Base-by-base conservation (phyloP, 2,888 invertebrate genomes). In the Microchrysa polita region DNA sequence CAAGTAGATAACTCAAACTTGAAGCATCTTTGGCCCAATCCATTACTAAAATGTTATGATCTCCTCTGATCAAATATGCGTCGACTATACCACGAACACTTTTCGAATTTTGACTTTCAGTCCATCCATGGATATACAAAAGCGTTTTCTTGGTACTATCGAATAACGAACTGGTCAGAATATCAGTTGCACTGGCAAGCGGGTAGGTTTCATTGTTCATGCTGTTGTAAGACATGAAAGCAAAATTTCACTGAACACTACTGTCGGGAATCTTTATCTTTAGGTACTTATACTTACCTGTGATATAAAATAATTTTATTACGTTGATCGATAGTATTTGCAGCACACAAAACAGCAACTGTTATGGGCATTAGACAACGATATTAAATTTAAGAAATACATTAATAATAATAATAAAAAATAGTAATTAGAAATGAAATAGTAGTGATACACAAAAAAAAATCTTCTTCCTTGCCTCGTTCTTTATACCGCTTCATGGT, bases 41-140 rank as follows among this genome's bases (percentile, higher is more conserved):
- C 59, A 84, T 73, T 0, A 83, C 78, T 67, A 84, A 79, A 5
- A 84, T 76, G 77, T 84, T 84, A 9, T 81, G 79, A 75, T 84
- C 83, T 1, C 75, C 77, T 1, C 83, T 80, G 57, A 9, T 14
- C n/a, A 82, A 75, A 77, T 85, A 85, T 1, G 85, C 82, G 72
- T 83, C 81, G 1, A 82, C 83, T 20, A 85, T 81, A 1, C 83
- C 82, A 83, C 87, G 86, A 77, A 89, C 84, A 79, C 89, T 89
- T 79, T 89, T 87, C 67, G 88, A 87, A 74, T 86, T 84, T 0
- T 88, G 86, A 40, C 87, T 85, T 79, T 89, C 89, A 75, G 88
- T 85, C 79, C 88, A 89, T 0, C 89, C 89, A 79, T 89, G 89
- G 42, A 88, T 81, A 81, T 89, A 89, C 0, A 89, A 78, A 1